phyloP scores from a whole-genome alignment of 1,140 invertebrate species.

The Orius laevigatus region DNA sequence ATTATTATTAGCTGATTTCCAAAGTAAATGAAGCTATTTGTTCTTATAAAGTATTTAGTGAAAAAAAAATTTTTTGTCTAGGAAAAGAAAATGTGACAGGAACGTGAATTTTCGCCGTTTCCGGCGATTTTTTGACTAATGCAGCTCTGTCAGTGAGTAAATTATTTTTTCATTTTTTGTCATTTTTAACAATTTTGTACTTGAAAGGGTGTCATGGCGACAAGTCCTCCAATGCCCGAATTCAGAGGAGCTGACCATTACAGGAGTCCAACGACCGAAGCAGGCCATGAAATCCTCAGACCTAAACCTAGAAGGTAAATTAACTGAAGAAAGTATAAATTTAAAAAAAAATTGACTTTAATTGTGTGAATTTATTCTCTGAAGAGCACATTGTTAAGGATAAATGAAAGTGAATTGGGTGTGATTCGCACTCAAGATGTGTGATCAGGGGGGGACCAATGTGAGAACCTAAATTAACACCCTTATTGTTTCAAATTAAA shows the following conservation, averaged over 20 bases:
- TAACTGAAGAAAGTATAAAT: background rate
- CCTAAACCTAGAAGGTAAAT: slow-evolving; percentile 72
- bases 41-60: too few relatives aligned
- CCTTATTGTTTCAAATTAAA: background rate
- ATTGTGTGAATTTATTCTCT: background rate
- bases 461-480: slow-evolving; percentile 4
- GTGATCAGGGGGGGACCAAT: background rate
- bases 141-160: slow-evolving; percentile 7
- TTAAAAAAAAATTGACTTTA: slow-evolving; percentile 1
- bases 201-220: slow-evolving; percentile 14
- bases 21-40: too few relatives aligned
- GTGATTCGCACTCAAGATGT: slow-evolving; percentile 2
- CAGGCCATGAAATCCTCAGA: slow-evolving; percentile 66
- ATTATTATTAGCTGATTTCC: too few relatives aligned
- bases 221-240: slow-evolving; percentile 26
- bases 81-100: too few relatives aligned
- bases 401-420: background rate
- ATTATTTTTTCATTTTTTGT: background rate
- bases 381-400: slow-evolving; percentile 5
- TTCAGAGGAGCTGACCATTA: slow-evolving; percentile 38
- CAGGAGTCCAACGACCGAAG: slow-evolving; percentile 45
- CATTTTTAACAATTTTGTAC: background rate
- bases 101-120: too few relatives aligned
- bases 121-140: background rate
- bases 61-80: too few relatives aligned